These are phyloP conservation scores for Oryctes rhinoceros DNA, from an alignment of 1,140 invertebrate genomes.

Conservation along the genomic window DNA sequence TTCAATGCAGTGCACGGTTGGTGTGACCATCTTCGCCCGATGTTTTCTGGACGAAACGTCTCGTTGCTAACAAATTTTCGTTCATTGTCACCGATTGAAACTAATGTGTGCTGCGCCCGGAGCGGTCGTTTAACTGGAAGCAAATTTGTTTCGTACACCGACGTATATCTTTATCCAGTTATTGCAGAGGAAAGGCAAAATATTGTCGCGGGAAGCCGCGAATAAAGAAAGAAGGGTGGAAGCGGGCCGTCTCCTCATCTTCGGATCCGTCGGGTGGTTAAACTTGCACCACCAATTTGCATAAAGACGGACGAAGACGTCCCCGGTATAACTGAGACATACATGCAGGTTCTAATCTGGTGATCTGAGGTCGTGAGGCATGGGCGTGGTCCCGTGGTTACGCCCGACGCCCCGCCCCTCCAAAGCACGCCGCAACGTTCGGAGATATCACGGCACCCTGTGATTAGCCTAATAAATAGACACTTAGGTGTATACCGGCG, in stretches of 20 bases:
- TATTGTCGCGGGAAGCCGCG: too few species aligned
- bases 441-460: constrained; percentile 52
- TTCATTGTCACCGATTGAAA: too few species aligned
- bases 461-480: constrained; percentile 59
- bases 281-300: constrained; percentile 41
- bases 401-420: constrained; percentile 47
- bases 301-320: constrained; percentile 40
- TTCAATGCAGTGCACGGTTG: too few species aligned
- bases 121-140: too few species aligned
- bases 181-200: too few species aligned
- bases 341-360: constrained; percentile 45
- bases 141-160: too few species aligned
- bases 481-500: constrained; percentile 51
- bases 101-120: too few species aligned
- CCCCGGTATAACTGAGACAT: constrained; percentile 44
- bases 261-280: constrained; percentile 25
- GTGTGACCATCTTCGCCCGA: too few species aligned
- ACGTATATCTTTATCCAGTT: too few species aligned
- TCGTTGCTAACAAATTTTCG: too few species aligned
- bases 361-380: constrained; percentile 50
- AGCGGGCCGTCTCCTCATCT: background rate
- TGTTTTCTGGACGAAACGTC: too few species aligned
- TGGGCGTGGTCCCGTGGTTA: constrained; percentile 49
- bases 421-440: constrained; percentile 48
- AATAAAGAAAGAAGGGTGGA: constrained; percentile 6